A percentile compares a stretch with the other conserved stretches of the same genome.
Conservation (phyloP, 2,113 vertebrate species). For the Galeopterus variegatus region DNA sequence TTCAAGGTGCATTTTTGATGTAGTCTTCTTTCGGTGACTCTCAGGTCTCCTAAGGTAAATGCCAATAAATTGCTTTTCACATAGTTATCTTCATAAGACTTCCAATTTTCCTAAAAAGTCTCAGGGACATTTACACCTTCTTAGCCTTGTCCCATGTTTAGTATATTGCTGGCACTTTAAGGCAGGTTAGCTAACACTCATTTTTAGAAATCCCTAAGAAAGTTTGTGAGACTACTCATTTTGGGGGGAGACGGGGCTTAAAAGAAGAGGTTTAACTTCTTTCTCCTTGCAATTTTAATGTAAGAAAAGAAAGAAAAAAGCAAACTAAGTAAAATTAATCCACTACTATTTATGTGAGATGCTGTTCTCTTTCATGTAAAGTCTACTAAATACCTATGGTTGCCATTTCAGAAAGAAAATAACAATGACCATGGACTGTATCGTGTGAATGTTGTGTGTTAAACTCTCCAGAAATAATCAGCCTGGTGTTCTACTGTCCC, state of each 20-base stretch:
- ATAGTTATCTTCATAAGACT: neutral
- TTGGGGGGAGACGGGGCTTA: neutral
- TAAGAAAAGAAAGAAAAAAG: neutral
- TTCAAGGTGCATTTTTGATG: slow-evolving; percentile 48
- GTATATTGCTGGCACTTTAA: neutral
- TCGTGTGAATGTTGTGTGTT: neutral
- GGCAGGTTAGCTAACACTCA: neutral
- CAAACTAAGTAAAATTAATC: slow-evolving; percentile 44
- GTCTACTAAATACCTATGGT: neutral
- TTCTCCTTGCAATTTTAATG: slow-evolving; percentile 22
- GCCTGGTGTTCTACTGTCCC: neutral
- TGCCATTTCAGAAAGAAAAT: slow-evolving; percentile 56
- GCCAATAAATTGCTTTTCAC: neutral
- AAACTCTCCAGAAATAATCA: neutral
- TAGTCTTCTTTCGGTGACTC: neutral
- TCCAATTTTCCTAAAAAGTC: neutral
- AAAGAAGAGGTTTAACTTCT: neutral
- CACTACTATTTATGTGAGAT: neutral
- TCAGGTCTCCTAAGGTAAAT: neutral
- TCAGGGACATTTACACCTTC: neutral
- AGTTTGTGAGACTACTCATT: neutral
- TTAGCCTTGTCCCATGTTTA: neutral
- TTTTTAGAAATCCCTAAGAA: slow-evolving; percentile 48
- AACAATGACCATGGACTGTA: neutral
- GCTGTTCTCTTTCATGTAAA: neutral